A percentile compares a stretch with the other conserved stretches of the same genome.
These are phyloP conservation scores for Saccopteryx bilineata DNA, from an alignment of 2,113 vertebrate species.

Conservation along the genomic window DNA sequence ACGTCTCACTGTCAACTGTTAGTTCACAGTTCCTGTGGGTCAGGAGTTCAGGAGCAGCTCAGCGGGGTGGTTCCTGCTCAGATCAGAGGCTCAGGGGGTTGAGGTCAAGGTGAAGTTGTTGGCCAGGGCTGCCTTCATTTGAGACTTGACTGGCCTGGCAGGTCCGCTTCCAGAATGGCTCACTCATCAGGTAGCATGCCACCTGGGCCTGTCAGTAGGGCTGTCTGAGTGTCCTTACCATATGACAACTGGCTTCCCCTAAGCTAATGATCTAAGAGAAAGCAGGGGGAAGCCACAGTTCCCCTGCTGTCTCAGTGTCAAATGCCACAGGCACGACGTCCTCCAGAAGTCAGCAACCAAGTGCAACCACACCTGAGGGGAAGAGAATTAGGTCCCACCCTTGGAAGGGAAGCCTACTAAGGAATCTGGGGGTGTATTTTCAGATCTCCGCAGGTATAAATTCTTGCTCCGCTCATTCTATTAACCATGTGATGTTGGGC, in stretches of 20 bases:
- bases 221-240: neutral
- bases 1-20: no score
- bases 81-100: neutral
- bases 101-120: neutral
- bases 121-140: neutral
- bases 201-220: neutral
- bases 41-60: neutral
- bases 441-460: neutral
- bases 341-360: neutral
- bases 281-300: neutral
- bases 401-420: neutral
- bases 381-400: neutral
- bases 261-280: neutral
- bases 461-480: neutral
- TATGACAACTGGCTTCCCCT: neutral
- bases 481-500: neutral
- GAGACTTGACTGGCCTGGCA: neutral
- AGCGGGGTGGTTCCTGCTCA: neutral
- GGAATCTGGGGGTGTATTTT: neutral
- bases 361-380: neutral
- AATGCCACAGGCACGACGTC: neutral
- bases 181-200: neutral
- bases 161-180: neutral
- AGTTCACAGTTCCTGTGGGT: accelerated
- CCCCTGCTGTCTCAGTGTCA: neutral